A percentile compares a stretch with the other conserved stretches of the same genome.
These are phyloP conservation scores for Acanthiza pusilla DNA, from an alignment of 2,797 vertebrate genomes.

Conservation along the genomic window DNA sequence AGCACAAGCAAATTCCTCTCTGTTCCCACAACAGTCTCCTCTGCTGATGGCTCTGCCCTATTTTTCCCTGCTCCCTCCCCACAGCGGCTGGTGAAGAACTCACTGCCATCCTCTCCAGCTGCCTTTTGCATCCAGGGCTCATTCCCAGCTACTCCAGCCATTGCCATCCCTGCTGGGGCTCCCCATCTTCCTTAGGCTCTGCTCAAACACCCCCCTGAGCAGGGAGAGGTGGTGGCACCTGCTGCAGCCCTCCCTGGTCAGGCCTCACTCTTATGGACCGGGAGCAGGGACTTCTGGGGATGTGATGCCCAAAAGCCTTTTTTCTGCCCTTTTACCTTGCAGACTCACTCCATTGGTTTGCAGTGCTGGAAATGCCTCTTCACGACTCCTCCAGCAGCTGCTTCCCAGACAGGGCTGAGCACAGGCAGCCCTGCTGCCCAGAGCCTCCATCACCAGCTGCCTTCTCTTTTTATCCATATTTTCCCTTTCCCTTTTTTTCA, in stretches of 20 bases:
- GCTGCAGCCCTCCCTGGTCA: not conserved
- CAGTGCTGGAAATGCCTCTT: not conserved
- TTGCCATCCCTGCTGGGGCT: not conserved
- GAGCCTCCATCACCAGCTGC: not conserved
- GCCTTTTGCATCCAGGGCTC: not conserved
- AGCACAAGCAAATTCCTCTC: not conserved
- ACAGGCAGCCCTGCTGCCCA: not conserved
- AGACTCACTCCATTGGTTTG: not conserved
- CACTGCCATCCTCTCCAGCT: not conserved
- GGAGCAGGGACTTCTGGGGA: not conserved
- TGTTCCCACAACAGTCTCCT: not conserved
- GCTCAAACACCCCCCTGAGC: not conserved
- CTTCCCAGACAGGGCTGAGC: not conserved
- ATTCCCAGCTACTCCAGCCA: not conserved
- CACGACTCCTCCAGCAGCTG: not conserved
- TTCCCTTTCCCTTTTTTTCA: not conserved
- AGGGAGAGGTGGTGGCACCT: not conserved
- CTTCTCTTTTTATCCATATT: not conserved
- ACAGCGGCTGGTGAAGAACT: not conserved
- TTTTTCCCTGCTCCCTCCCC: not conserved
- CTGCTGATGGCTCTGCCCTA: not conserved
- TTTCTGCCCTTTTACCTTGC: not conserved
- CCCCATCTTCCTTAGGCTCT: not conserved
- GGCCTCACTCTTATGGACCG: too few species aligned
- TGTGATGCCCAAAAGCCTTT: not conserved